A percentile compares a stretch with the other conserved stretches of the same genome.
Evolutionary conservation across 2,888 invertebrate genomes (phyloP).

Genomic region (Mythimna ferrago): DNA sequence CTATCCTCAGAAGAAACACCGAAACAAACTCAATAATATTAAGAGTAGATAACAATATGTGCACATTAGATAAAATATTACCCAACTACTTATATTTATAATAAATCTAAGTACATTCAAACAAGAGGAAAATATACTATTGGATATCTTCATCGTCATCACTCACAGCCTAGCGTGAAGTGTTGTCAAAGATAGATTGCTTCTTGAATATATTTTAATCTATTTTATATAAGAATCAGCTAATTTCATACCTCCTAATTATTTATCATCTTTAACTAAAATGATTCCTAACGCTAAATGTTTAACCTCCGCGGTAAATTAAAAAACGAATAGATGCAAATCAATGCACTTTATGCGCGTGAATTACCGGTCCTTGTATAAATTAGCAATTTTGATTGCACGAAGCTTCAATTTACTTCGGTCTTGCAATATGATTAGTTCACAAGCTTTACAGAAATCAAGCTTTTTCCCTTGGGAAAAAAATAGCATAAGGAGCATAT

Average conservation of each 20-base stretch:
- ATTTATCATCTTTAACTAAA: background rate
- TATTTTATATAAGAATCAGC: too few species aligned
- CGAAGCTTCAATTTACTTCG: constrained; percentile 22
- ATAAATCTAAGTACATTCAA: too few species aligned
- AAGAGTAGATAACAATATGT: too few species aligned
- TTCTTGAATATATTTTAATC: too few species aligned
- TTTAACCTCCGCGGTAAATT: background rate
- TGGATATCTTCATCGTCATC: too few species aligned
- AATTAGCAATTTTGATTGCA: constrained; percentile 34
- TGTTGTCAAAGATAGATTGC: too few species aligned
- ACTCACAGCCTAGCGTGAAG: background rate
- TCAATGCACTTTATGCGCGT: constrained; percentile 10
- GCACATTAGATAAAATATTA: too few species aligned
- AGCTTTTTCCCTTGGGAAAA: constrained; percentile 3
- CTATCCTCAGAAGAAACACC: too few species aligned
- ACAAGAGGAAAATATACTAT: too few species aligned
- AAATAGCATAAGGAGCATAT: background rate
- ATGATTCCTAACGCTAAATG: background rate
- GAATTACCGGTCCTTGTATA: constrained; percentile 1
- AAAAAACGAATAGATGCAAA: constrained; percentile 1
- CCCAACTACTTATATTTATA: too few species aligned
- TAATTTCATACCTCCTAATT: background rate
- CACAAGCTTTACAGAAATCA: background rate
- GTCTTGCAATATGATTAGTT: constrained; percentile 11
- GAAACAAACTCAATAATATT: too few species aligned